Evolutionary conservation across 2,888 invertebrate species (phyloP).

Genomic region (Sarcophaga rosellei): DNA sequence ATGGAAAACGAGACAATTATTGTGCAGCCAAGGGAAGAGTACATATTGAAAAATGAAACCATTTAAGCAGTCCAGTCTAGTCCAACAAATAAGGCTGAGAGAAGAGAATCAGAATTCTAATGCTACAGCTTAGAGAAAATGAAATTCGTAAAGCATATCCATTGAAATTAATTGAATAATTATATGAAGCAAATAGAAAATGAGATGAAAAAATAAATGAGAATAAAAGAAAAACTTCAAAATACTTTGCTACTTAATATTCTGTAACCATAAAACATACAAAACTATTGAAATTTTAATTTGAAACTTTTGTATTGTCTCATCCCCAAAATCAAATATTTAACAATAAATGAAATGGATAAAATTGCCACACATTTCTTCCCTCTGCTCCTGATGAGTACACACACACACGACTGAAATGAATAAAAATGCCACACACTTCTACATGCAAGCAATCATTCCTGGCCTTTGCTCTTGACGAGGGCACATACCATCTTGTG

Average conservation of each 20-base stretch:
- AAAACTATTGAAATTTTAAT: conserved; percentile 56
- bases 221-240: neutral
- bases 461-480: no score
- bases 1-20: conserved; percentile 85
- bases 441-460: no score
- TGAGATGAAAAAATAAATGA: neutral
- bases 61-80: neutral
- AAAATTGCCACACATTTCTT: no score
- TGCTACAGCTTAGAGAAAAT: neutral
- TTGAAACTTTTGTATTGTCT: conserved; percentile 39
- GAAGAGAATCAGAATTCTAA: neutral
- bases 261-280: conserved; percentile 45
- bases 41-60: no score
- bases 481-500: neutral
- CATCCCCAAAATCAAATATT: conserved; percentile 48
- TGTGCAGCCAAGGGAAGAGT: conserved; percentile 82
- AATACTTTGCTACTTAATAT: conserved; percentile 39
- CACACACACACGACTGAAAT: no score
- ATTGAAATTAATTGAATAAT: conserved; percentile 58
- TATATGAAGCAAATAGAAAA: conserved; percentile 3
- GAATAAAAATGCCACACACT: neutral
- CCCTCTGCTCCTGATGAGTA: no score
- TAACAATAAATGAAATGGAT: neutral
- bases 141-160: neutral
- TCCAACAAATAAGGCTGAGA: neutral